Percentiles rank a stretch among this genome's conserved stretches.
These are phyloP conservation scores for Rhinogobio ventralis DNA, from an alignment of 2,797 vertebrate genomes.

Conservation along the genomic window DNA sequence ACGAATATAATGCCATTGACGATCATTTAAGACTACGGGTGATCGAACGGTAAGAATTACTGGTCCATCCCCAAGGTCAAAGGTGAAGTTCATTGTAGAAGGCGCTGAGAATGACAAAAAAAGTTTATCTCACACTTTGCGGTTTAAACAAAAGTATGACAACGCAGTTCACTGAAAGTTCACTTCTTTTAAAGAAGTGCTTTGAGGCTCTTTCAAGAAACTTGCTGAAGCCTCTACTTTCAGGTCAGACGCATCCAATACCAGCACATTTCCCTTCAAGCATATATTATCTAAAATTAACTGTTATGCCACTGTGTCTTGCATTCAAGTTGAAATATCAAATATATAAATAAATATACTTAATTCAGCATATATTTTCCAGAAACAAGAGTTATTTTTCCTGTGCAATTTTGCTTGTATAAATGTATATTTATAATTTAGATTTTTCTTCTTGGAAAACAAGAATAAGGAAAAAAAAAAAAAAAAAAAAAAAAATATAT, in stretches of 20 bases:
- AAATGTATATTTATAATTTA: neutral
- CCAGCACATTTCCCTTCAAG: neutral
- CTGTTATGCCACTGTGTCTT: neutral
- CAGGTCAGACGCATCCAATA: neutral
- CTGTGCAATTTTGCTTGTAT: neutral
- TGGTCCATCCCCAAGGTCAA: slow-evolving; percentile 90
- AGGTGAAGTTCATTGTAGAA: slow-evolving; percentile 84
- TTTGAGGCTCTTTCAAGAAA: neutral
- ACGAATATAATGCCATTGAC: slow-evolving; percentile 88
- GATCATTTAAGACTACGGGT: slow-evolving; percentile 81
- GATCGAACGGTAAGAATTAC: slow-evolving; percentile 79
- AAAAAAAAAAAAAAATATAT: too few relatives aligned
- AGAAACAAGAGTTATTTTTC: neutral
- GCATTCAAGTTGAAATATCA: neutral
- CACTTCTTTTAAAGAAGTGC: slow-evolving; percentile 8
- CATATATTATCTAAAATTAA: neutral
- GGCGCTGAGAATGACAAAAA: slow-evolving; percentile 75
- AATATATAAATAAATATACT: neutral
- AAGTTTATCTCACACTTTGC: neutral
- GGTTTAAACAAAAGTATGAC: neutral
- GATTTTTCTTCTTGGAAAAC: neutral
- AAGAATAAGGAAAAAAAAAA: neutral
- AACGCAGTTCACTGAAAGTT: neutral
- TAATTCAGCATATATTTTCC: neutral
- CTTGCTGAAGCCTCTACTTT: neutral